Percentiles rank a stretch among this genome's conserved stretches.
Conservation (phyloP, 2,113 vertebrate genomes). For the Lethenteron camtschaticum region DNA sequence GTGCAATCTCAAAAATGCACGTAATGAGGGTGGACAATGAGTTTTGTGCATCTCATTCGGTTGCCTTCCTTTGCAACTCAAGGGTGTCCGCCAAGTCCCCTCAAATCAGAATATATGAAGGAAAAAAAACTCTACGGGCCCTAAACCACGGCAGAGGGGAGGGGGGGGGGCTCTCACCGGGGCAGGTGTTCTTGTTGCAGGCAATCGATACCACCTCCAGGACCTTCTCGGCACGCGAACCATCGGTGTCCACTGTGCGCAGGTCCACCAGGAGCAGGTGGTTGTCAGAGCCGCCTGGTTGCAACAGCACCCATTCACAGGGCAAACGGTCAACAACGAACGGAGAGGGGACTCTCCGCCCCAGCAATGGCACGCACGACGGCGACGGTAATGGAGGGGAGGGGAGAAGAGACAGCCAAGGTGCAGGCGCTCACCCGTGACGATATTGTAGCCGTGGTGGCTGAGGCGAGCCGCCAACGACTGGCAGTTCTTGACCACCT, state of each 20-base stretch:
- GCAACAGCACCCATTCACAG: conserved; percentile 5
- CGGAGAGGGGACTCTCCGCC: too few species aligned
- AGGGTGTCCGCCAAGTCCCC: too few species aligned
- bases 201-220: conserved; percentile 72
- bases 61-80: too few species aligned
- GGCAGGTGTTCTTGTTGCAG: conserved; percentile 96
- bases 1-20: too few species aligned
- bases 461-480: conserved; percentile 26
- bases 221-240: conserved; percentile 67
- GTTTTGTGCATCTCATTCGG: too few species aligned
- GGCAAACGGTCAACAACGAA: too few species aligned
- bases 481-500: conserved; percentile 62
- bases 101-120: too few species aligned
- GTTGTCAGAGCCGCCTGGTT: conserved; percentile 72
- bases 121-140: too few species aligned
- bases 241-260: conserved; percentile 53
- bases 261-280: conserved; percentile 78
- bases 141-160: too few species aligned
- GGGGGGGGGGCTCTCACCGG: conserved; percentile 28
- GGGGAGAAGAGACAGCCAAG: not conserved
- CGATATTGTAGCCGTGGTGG: conserved; percentile 52
- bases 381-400: not conserved
- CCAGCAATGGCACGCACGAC: too few species aligned
- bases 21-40: too few species aligned
- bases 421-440: conserved; percentile 37